phyloP scores from a whole-genome alignment of 2,113 vertebrate species.

The Carassius carassius region DNA sequence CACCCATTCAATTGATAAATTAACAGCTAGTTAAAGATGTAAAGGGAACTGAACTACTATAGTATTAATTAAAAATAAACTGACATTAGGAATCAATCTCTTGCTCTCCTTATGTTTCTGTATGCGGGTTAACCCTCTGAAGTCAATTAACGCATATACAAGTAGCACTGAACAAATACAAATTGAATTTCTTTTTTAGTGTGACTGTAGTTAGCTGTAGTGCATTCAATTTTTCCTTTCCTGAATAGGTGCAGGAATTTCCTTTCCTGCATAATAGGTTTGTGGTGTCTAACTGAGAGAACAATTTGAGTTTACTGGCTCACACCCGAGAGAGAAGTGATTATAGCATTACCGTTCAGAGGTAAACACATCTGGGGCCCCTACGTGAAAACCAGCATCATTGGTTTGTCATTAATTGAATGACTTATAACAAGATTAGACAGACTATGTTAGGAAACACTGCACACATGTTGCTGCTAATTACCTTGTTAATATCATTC shows the following conservation, averaged over 20 bases:
- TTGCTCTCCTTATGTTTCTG: too few relatives aligned
- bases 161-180: background rate
- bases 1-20: too few relatives aligned
- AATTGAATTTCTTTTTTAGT: background rate
- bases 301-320: background rate
- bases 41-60: too few relatives aligned
- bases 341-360: conserved; percentile 9
- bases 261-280: background rate
- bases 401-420: conserved; percentile 54
- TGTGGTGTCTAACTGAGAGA: background rate
- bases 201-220: too few relatives aligned
- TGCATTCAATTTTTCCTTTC: background rate
- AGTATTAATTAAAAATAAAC: too few relatives aligned
- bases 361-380: conserved; percentile 33
- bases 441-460: conserved; percentile 49
- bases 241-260: background rate
- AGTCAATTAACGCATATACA: too few relatives aligned
- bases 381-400: conserved; percentile 37
- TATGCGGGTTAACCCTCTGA: too few relatives aligned
- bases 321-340: background rate
- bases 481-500: conserved; percentile 54
- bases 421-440: conserved; percentile 59
- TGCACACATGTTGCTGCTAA: conserved; percentile 56
- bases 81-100: too few relatives aligned
- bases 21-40: too few relatives aligned